Evolutionary conservation across 2,888 invertebrate species (phyloP), one percentile per base, ranked within the genome.

Genomic region (Dasypogon diadema): DNA sequence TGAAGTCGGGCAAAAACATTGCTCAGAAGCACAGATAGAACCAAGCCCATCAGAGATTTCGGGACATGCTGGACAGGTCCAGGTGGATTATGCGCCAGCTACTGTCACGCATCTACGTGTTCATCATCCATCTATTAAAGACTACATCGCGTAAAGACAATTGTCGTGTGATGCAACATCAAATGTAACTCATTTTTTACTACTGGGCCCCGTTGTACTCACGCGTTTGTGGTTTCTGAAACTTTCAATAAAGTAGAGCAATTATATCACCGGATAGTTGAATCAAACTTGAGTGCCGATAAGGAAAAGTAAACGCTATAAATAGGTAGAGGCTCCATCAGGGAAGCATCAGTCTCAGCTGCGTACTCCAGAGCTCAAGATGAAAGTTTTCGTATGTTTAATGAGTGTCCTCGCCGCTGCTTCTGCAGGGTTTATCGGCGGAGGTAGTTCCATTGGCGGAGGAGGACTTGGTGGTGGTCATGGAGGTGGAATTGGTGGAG

Each of bases 351-450:
- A 74, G 74, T 74, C 22, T 58, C 46, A 58, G 74, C 12, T 26
- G 26, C 18, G 14, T 58, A 26, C 26, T 60, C 46, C 24, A 74
- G 26, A n/a, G n/a, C 18, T 58, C 58, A 74, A 60, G 24, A 74
- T 74, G 74, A 74, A 74, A 30, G 74, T 74, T 24, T 74, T 74
- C 26, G 30, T 74, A 48, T 74, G 74, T 60, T 60, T 74, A 10
- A 48, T 74, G 24, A 60, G 48, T n/a, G 58, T 48, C 1, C 26
- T 74, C 6, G 58, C 58, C 26, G 46, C 48, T 10, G 74, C 74
- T 18, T 74, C 74, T 8, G 74, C 74, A 10, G 74, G 74, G 30
- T 48, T 48, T 24, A 58, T 74, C 14, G 6, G 16, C 3, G 60
- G 60, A 5, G 54, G 72, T 18, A 6, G 60, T 18, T 54, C 54